Evolutionary conservation across 2,797 vertebrate genomes (phyloP).

Genomic region (Chelonia mydas): DNA sequence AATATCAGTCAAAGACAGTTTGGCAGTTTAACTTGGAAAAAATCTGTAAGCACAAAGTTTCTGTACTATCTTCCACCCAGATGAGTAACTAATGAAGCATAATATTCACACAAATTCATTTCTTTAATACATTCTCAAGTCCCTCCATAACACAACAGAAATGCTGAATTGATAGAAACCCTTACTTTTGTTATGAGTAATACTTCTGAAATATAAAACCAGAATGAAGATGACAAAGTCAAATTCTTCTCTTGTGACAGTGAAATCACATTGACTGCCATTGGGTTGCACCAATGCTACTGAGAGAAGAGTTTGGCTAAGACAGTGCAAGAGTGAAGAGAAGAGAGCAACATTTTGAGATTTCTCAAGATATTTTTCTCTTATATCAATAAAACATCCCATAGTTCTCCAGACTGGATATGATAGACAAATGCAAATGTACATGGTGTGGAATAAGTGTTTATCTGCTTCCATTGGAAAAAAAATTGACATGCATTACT

Average conservation of each 20-base stretch:
- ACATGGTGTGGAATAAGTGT: rapidly evolving
- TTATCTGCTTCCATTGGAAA: not conserved
- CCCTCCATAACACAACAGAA: constrained; percentile 18
- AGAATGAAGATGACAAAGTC: constrained; percentile 41
- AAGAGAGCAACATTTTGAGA: not conserved
- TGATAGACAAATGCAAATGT: not conserved
- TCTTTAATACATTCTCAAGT: constrained; percentile 67
- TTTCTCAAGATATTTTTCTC: constrained; percentile 1
- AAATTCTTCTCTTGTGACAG: constrained; percentile 5
- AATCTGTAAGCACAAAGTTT: constrained; percentile 71
- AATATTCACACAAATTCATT: constrained; percentile 65
- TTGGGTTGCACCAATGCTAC: not conserved
- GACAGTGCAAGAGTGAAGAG: not conserved
- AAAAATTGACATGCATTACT: rapidly evolving
- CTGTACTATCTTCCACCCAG: constrained; percentile 69
- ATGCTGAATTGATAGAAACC: constrained; percentile 29
- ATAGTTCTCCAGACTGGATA: not conserved
- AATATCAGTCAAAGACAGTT: constrained; percentile 68
- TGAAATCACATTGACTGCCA: not conserved
- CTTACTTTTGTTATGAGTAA: constrained; percentile 38
- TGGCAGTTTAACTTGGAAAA: constrained; percentile 73
- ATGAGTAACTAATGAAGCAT: constrained; percentile 73
- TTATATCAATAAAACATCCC: not conserved
- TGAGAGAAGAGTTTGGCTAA: not conserved
- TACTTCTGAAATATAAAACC: constrained; percentile 11